phyloP scores from a whole-genome alignment of 1,140 invertebrate species.

The Lucilia cuprina region DNA sequence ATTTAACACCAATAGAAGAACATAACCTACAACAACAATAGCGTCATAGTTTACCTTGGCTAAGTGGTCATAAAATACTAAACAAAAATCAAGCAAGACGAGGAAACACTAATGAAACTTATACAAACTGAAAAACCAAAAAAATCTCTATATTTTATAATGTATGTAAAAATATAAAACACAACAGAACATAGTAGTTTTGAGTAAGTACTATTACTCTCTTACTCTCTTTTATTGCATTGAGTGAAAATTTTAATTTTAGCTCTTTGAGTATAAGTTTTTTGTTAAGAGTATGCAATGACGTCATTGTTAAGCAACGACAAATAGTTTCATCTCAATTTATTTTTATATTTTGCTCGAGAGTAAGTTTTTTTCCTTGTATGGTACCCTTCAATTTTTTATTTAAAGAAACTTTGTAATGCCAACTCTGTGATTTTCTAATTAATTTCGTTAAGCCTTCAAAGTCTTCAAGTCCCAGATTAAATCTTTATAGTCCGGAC shows the following conservation, averaged over 20 bases:
- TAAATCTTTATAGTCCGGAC: too few relatives aligned
- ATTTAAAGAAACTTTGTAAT: too few relatives aligned
- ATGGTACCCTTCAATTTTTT: neutral
- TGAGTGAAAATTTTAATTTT: neutral
- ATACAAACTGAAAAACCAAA: neutral
- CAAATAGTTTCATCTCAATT: neutral
- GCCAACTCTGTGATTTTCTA: too few relatives aligned
- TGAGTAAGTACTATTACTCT: neutral
- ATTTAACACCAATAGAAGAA: neutral
- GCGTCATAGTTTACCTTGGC: conserved; percentile 32
- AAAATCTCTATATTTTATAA: neutral
- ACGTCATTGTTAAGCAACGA: neutral
- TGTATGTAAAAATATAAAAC: neutral
- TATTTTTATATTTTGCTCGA: neutral
- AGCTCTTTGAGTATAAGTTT: neutral
- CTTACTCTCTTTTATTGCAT: neutral
- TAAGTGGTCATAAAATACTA: neutral
- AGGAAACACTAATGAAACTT: neutral
- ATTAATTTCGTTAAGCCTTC: too few relatives aligned
- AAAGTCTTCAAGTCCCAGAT: too few relatives aligned
- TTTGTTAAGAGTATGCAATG: neutral
- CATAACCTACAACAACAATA: conserved; percentile 8
- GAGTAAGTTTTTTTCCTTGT: neutral
- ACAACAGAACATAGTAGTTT: neutral
- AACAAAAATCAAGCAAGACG: neutral